Evolutionary conservation across 2,797 vertebrate species (phyloP), one percentile per base, ranked within the genome.

Genomic region (Falco rusticolus): DNA sequence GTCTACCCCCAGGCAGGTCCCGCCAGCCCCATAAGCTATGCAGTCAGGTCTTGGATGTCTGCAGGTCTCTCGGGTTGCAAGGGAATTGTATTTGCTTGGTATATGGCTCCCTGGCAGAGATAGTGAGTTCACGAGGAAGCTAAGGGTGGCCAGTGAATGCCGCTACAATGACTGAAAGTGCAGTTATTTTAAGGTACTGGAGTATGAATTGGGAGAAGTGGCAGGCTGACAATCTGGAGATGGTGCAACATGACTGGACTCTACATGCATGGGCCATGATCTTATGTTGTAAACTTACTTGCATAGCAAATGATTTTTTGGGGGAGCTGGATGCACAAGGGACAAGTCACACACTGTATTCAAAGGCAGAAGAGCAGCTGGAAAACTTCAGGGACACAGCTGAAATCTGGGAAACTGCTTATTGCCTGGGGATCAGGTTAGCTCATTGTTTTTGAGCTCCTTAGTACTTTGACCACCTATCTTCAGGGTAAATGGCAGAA

Each of bases 101-200:
- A 39, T 59, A 33, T 80, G 63, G 60, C 39, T 90, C 43, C 74
- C 18, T 70, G 60, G 47, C 63, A 76, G 68, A 76, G 69, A 59
- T 4, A 22, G 15, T 0, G 10, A 63, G 31, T 84, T 82, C 86
- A 66, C 53, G 28, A 85, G 21, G 29, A 79, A 93, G 9, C 19
- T 43, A n/a, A 43, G 21, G 8, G 19, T 64, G 56, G 51, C 48
- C 51, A 84, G 59, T 56, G 77, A 72, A 69, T 33, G 59, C 75
- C 77, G 72, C 68, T 57, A 16, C 56, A 28, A 16, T 69, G 60
- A 28, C 87, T 84, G 86, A 34, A 69, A 84, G n/a, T 61, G 54
- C 54, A 84, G 54, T 94, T 91, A 95, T 84, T 95, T 94, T 90
- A 79, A 96, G 51, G 47, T 87, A 41, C 33, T 72, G 74, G 60